These are phyloP conservation scores for Lepidochrysops patricia DNA, from an alignment of 2,888 invertebrate genomes.

Conservation along the genomic window DNA sequence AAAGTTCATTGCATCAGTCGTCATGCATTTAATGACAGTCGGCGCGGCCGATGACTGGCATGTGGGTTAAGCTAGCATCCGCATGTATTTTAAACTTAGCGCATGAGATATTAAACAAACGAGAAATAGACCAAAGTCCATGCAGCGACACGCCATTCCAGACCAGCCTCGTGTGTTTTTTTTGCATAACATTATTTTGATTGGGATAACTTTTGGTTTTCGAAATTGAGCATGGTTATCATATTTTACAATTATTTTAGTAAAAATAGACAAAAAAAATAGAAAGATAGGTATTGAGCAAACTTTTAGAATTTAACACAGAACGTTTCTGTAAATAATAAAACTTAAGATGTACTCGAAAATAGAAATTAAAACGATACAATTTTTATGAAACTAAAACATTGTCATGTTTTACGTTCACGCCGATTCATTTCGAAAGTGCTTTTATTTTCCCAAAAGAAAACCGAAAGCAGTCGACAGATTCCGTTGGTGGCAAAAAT, in stretches of 20 bases:
- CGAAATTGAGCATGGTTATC: background rate
- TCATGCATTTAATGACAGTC: background rate
- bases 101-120: constrained; percentile 15
- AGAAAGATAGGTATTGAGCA: background rate
- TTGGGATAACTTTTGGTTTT: background rate
- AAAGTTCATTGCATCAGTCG: background rate
- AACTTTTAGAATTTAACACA: background rate
- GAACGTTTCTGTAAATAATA: background rate
- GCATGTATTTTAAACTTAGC: constrained; percentile 17
- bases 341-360: too few species aligned
- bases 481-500: background rate
- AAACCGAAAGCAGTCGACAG: background rate
- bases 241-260: background rate
- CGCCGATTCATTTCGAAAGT: background rate
- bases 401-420: background rate
- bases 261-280: background rate
- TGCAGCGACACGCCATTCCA: constrained; percentile 25
- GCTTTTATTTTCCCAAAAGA: background rate
- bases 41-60: background rate
- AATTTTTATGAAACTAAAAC: background rate
- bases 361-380: too few species aligned
- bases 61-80: constrained; percentile 5
- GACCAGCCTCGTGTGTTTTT: constrained; percentile 14
- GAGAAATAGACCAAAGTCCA: constrained; percentile 19
- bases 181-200: background rate